A percentile compares a stretch with the other conserved stretches of the same genome.
Conservation (phyloP, 2,113 vertebrate genomes). For the Corythornis madagascariensis region DNA sequence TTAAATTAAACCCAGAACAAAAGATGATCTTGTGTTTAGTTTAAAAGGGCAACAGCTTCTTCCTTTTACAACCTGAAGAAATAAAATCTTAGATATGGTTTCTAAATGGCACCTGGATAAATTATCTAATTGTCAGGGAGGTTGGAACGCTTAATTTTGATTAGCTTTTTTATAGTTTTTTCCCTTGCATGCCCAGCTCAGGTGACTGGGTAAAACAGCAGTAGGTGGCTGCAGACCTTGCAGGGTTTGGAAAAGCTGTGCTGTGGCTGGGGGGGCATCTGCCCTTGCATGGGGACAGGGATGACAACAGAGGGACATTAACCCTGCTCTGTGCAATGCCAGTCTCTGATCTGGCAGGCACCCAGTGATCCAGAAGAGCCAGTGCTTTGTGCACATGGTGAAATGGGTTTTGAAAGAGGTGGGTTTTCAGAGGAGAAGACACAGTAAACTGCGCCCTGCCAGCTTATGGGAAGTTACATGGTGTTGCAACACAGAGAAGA, state of each 20-base stretch:
- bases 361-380: neutral
- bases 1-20: neutral
- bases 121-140: neutral
- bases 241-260: neutral
- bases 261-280: too few species aligned
- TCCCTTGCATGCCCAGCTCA: neutral
- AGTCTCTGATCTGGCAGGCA: rapidly evolving
- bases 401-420: neutral
- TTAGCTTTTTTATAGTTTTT: neutral
- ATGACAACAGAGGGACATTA: neutral
- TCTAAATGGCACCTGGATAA: neutral
- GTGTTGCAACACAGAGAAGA: neutral
- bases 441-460: neutral
- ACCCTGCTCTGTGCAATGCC: neutral
- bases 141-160: neutral
- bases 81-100: neutral
- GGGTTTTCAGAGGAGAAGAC: neutral
- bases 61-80: neutral
- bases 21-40: neutral
- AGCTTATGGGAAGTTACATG: neutral
- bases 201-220: neutral
- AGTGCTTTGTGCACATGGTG: neutral
- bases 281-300: too few species aligned
- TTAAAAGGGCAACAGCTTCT: neutral
- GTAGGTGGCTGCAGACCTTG: neutral